Evolutionary conservation across 92 coral and sea anemone genomes (phyloP).

Genomic region (Umimayanthus chanpuru): DNA sequence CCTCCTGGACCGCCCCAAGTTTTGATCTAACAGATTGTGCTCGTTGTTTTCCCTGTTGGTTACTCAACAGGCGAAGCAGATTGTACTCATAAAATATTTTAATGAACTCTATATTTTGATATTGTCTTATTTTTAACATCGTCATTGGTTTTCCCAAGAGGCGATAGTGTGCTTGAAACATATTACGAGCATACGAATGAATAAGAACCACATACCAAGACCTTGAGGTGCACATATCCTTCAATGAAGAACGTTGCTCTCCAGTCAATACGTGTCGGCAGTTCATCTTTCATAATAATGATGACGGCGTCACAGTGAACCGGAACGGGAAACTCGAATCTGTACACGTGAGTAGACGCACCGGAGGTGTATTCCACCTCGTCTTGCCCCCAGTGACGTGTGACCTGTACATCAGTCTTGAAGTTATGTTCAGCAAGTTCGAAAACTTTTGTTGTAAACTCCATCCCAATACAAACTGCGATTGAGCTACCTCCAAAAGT

Average conservation of each 20-base stretch:
- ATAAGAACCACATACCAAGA: neutral
- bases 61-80: no score
- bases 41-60: no score
- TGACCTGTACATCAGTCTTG: neutral
- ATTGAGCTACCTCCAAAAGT: neutral
- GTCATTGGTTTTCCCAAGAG: no score
- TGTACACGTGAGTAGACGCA: neutral
- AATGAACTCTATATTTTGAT: no score
- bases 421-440: neutral
- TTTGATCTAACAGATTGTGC: no score
- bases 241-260: neutral
- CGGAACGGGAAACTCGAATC: neutral
- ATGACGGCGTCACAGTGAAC: neutral
- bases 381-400: neutral
- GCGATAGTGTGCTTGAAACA: no score
- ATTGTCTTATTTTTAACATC: no score
- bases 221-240: neutral
- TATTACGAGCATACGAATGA: no score
- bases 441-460: neutral
- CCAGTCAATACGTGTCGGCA: neutral
- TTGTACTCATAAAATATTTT: no score
- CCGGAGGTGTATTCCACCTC: neutral
- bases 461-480: neutral
- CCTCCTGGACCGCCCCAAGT: no score
- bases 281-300: neutral